phyloP scores from a whole-genome alignment of 1,140 invertebrate genomes.

The Trachymyrmex septentrionalis region DNA sequence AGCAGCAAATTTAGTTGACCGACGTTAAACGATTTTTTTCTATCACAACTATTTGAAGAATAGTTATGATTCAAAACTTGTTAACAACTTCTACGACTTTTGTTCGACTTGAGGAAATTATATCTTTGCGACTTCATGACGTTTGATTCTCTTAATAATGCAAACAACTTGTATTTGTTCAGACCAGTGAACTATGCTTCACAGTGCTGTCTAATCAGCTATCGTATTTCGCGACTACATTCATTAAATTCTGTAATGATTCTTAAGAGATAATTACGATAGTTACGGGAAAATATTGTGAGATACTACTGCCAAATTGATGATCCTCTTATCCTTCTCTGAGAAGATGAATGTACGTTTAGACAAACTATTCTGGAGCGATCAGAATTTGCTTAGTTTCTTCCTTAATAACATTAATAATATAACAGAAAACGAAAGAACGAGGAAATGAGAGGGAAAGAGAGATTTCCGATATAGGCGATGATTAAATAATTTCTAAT shows the following conservation, averaged over 20 bases:
- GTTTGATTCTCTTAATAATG: slow-evolving; percentile 31
- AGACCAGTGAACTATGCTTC: neutral
- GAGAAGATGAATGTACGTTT: neutral
- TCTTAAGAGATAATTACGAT: slow-evolving; percentile 32
- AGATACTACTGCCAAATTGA: slow-evolving; percentile 63
- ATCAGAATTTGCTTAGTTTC: neutral
- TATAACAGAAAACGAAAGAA: neutral
- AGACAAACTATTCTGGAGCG: too few species aligned
- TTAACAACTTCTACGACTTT: neutral
- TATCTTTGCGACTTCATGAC: neutral
- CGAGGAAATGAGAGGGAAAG: neutral
- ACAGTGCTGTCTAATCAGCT: neutral
- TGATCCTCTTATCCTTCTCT: slow-evolving; percentile 15
- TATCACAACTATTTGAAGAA: neutral
- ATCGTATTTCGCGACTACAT: neutral
- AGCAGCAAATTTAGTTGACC: neutral
- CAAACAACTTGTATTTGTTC: neutral
- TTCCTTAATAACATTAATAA: neutral
- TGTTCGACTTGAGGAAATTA: neutral
- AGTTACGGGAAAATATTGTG: slow-evolving; percentile 60
- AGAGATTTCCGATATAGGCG: slow-evolving; percentile 15
- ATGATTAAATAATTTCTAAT: slow-evolving; percentile 55
- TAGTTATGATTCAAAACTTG: neutral
- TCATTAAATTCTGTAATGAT: neutral
- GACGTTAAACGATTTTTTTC: slow-evolving; percentile 4